These are phyloP conservation scores for Himalopsyche kuldschensis DNA, from an alignment of 2,888 invertebrate species.

Conservation along the genomic window DNA sequence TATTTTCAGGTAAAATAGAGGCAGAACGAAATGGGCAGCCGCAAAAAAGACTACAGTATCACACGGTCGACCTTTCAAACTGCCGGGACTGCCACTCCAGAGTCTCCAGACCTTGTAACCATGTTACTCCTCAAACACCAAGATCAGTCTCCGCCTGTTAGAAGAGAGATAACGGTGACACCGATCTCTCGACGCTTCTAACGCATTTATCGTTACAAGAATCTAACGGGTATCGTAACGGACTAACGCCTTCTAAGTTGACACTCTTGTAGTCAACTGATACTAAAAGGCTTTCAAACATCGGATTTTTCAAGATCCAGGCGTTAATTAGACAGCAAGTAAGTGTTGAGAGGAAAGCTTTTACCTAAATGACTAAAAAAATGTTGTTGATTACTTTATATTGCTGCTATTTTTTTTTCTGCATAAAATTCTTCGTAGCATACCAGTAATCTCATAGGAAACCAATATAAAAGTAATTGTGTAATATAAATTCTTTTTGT, in stretches of 20 bases:
- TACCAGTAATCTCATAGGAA: too few species aligned
- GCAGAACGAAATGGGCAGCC: neutral
- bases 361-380: neutral
- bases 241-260: neutral
- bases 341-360: neutral
- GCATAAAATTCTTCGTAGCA: too few species aligned
- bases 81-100: constrained; percentile 18
- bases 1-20: neutral
- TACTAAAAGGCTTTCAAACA: neutral
- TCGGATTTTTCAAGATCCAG: neutral
- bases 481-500: too few species aligned
- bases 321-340: constrained; percentile 9
- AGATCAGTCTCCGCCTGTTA: constrained; percentile 12
- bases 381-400: neutral
- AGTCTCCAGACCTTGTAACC: neutral
- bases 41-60: neutral
- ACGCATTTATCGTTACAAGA: constrained; percentile 7
- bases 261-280: neutral
- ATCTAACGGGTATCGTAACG: neutral
- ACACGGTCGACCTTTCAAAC: neutral
- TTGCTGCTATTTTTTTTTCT: too few species aligned
- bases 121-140: neutral
- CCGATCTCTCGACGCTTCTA: constrained; percentile 17
- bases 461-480: too few species aligned
- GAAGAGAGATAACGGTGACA: constrained; percentile 19